Conservation (phyloP, 2,888 invertebrate genomes). For the Chrysina gloriosa region DNA sequence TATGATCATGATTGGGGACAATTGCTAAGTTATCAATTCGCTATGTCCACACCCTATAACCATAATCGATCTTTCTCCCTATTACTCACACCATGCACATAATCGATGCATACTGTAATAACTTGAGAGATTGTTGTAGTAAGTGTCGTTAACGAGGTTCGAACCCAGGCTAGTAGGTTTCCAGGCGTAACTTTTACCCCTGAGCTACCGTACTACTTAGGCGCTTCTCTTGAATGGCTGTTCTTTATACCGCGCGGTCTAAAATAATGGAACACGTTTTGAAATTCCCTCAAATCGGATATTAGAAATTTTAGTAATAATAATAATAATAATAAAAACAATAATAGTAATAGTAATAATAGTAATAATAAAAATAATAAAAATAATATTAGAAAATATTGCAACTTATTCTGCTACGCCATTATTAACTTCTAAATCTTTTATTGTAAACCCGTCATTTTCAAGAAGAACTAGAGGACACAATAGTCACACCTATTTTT, state of each 20-base stretch:
- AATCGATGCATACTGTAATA: constrained; percentile 7
- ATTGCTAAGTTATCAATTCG: constrained; percentile 7
- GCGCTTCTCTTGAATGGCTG: not conserved
- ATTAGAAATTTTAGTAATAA: too few relatives aligned
- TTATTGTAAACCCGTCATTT: too few relatives aligned
- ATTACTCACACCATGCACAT: constrained; percentile 19
- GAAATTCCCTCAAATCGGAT: too few relatives aligned
- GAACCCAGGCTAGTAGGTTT: constrained; percentile 15
- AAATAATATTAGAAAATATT: too few relatives aligned
- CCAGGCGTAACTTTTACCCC: not conserved
- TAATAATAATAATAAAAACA: too few relatives aligned
- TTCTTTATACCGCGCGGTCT: not conserved
- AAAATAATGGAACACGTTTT: not conserved
- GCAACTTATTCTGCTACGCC: too few relatives aligned
- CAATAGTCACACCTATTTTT: too few relatives aligned
- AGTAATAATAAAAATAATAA: too few relatives aligned
- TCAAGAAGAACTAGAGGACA: too few relatives aligned
- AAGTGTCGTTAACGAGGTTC: not conserved
- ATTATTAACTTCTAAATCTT: too few relatives aligned
- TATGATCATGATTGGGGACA: constrained; percentile 39
- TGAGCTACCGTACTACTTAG: not conserved
- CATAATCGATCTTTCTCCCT: constrained; percentile 30
- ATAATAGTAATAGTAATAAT: too few relatives aligned
- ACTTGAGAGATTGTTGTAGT: constrained; percentile 6
- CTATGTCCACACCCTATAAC: constrained; percentile 39